phyloP scores from a whole-genome alignment of 2,113 vertebrate genomes.

The Phrynosoma blainvillii region DNA sequence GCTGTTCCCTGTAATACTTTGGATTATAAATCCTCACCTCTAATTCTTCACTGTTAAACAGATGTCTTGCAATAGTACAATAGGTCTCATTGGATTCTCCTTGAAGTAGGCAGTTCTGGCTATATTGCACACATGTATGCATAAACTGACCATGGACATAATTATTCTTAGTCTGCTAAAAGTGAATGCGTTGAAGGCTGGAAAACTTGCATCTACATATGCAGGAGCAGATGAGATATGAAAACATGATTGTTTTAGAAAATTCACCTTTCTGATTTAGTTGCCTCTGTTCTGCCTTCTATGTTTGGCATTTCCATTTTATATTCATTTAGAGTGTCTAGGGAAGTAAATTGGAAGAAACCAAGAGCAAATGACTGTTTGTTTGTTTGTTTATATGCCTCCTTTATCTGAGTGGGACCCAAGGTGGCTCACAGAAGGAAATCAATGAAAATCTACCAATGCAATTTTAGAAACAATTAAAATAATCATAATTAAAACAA shows the following conservation, averaged over 20 bases:
- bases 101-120: neutral
- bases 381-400: too few species aligned
- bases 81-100: neutral
- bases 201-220: neutral
- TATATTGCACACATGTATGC: neutral
- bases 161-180: neutral
- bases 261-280: neutral
- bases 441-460: too few species aligned
- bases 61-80: neutral
- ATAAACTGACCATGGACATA: neutral
- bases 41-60: neutral
- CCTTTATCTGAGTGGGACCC: too few species aligned
- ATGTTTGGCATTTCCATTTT: neutral
- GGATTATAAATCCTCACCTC: neutral
- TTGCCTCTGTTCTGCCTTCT: neutral
- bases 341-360: neutral
- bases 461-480: too few species aligned
- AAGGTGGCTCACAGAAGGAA: too few species aligned
- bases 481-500: too few species aligned
- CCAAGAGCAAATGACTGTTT: too few species aligned
- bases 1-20: neutral
- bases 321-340: neutral
- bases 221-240: neutral
- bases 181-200: neutral
- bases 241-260: conserved; percentile 1